These are phyloP conservation scores for Chrysina gloriosa DNA, from an alignment of 2,888 invertebrate genomes.

Conservation along the genomic window DNA sequence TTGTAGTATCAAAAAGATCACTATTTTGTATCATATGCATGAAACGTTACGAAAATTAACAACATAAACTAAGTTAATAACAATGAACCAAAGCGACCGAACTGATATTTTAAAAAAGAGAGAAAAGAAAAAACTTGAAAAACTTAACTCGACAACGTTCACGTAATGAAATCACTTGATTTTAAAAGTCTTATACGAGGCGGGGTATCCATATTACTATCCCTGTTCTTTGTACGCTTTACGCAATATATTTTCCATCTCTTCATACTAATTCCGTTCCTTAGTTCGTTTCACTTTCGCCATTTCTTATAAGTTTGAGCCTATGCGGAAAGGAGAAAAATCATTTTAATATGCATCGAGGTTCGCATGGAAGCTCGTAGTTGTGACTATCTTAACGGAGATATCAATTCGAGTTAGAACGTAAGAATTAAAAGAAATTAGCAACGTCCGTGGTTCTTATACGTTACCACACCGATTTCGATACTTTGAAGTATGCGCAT, in stretches of 20 bases:
- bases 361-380: not conserved
- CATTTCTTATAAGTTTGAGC: constrained; percentile 36
- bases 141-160: constrained; percentile 32
- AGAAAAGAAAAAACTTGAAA: constrained; percentile 6
- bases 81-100: constrained; percentile 1
- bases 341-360: constrained; percentile 9
- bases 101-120: not conserved
- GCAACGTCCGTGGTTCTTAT: too few species aligned
- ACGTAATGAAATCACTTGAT: constrained; percentile 44
- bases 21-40: not conserved
- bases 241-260: constrained; percentile 64
- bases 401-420: too few species aligned
- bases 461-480: too few species aligned
- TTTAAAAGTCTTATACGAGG: constrained; percentile 52
- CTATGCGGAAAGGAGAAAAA: constrained; percentile 17
- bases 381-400: constrained; percentile 33
- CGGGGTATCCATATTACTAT: constrained; percentile 52
- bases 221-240: constrained; percentile 65
- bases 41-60: not conserved
- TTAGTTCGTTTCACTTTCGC: constrained; percentile 42
- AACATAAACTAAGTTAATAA: constrained; percentile 2
- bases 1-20: constrained; percentile 11
- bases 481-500: too few species aligned
- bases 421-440: too few species aligned
- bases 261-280: constrained; percentile 59